phyloP scores from a whole-genome alignment of 1,140 invertebrate genomes.

The Trachymyrmex cornetzi region DNA sequence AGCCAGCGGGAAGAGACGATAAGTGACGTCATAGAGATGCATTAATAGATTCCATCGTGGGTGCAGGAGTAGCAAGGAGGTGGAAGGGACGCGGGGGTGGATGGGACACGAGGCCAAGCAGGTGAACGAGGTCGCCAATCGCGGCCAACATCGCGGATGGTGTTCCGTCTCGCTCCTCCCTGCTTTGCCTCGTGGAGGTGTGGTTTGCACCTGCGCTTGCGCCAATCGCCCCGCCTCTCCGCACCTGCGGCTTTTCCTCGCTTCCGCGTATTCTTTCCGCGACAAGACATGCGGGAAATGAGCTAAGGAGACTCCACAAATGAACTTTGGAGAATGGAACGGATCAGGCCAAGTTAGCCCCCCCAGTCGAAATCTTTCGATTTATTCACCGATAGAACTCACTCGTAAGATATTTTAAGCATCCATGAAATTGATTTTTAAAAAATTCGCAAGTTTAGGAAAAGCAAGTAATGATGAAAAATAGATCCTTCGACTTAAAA shows the following conservation, averaged over 20 bases:
- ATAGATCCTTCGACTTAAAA: neutral
- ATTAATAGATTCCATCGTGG: conserved; percentile 77
- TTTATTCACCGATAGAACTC: neutral
- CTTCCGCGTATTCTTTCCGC: conserved; percentile 72
- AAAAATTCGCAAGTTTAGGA: neutral
- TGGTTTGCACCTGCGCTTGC: conserved; percentile 82
- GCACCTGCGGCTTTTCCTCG: conserved; percentile 75
- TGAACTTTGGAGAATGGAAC: neutral
- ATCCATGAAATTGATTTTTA: neutral
- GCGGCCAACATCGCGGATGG: conserved; percentile 75
- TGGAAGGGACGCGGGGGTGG: conserved; percentile 53
- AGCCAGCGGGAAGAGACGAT: conserved; percentile 72
- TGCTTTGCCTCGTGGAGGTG: conserved; percentile 79
- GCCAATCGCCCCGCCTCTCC: conserved; percentile 72
- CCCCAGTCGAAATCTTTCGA: neutral
- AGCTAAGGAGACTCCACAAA: conserved; percentile 1
- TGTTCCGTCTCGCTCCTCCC: conserved; percentile 83
- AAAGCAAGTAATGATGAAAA: neutral
- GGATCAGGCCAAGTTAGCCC: neutral
- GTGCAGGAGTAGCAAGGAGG: conserved; percentile 37
- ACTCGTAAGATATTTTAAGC: neutral
- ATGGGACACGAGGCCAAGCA: conserved; percentile 72
- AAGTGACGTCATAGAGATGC: conserved; percentile 83
- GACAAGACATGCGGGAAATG: conserved; percentile 46
- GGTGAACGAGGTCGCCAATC: conserved; percentile 83